phyloP scores from a whole-genome alignment of 2,888 invertebrate species.

The Campoplex nolae region DNA sequence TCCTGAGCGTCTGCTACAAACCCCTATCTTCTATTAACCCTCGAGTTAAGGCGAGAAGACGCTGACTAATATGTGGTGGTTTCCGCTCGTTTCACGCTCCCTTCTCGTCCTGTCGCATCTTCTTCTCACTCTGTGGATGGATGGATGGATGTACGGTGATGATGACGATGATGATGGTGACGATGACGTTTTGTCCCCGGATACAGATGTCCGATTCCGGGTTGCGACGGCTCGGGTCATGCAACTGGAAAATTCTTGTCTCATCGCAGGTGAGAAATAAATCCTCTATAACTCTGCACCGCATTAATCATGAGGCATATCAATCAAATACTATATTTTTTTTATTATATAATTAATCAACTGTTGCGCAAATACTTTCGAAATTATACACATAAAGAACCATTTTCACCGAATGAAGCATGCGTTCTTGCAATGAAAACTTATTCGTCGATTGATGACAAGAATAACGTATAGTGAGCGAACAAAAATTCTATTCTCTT shows the following conservation, averaged over 20 bases:
- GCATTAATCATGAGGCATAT: neutral
- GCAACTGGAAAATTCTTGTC: constrained; percentile 99
- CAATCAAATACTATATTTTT: too few relatives aligned
- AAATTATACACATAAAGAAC: too few relatives aligned
- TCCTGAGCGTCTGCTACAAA: constrained; percentile 21
- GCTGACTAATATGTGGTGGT: constrained; percentile 84
- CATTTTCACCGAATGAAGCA: too few relatives aligned
- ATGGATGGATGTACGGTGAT: constrained; percentile 76
- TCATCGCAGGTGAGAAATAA: constrained; percentile 94
- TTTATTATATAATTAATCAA: too few relatives aligned
- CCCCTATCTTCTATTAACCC: constrained; percentile 75
- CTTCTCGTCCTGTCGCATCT: constrained; percentile 69
- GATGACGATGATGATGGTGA: constrained; percentile 70
- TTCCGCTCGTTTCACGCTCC: constrained; percentile 84
- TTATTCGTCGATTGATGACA: too few relatives aligned
- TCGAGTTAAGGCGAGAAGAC: constrained; percentile 79
- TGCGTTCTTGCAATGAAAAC: too few relatives aligned
- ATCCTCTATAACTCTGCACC: neutral
- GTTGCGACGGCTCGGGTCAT: constrained; percentile 99
- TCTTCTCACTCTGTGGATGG: constrained; percentile 73
- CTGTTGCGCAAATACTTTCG: too few relatives aligned
- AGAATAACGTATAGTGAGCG: too few relatives aligned
- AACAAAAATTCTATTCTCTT: too few relatives aligned
- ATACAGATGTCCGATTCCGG: constrained; percentile 95
- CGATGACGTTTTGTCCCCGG: constrained; percentile 68